Conservation (phyloP, 2,888 invertebrate species). For the Acronicta psi region DNA sequence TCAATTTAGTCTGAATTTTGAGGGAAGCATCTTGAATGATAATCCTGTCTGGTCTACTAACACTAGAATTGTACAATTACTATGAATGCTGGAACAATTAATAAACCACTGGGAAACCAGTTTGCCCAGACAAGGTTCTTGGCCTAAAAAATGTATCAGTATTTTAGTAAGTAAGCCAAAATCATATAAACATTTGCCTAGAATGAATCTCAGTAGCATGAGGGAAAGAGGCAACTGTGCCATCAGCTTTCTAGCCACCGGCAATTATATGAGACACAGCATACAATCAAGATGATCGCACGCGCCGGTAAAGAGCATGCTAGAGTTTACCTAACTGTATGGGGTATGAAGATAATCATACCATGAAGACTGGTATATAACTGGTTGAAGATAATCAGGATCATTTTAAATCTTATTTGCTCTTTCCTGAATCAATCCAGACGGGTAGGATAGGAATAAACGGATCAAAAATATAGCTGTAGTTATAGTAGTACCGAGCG, state of each 20-base stretch:
- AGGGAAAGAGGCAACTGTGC: slow-evolving; percentile 59
- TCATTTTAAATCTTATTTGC: not conserved
- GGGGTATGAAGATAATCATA: not conserved
- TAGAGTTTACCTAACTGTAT: slow-evolving; percentile 21
- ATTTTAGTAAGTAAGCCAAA: not conserved
- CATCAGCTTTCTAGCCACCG: slow-evolving; percentile 59
- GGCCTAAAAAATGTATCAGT: not conserved
- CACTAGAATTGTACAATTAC: too few species aligned
- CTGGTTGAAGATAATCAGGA: not conserved
- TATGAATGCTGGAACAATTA: too few species aligned
- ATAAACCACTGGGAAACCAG: too few species aligned
- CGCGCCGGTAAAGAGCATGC: slow-evolving; percentile 12
- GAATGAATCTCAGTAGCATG: slow-evolving; percentile 13
- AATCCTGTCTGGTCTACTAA: too few species aligned
- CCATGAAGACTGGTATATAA: not conserved
- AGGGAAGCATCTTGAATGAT: too few species aligned
- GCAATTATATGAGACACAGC: slow-evolving; percentile 51
- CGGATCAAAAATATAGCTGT: too few species aligned
- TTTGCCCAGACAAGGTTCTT: too few species aligned
- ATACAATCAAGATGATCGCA: slow-evolving; percentile 35
- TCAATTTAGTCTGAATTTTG: too few species aligned
- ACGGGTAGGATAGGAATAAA: too few species aligned
- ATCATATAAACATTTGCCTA: not conserved
- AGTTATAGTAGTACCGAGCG: too few species aligned
- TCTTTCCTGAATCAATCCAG: too few species aligned